Base-by-base conservation (phyloP, 2,113 vertebrate genomes). In the Indicator indicator region DNA sequence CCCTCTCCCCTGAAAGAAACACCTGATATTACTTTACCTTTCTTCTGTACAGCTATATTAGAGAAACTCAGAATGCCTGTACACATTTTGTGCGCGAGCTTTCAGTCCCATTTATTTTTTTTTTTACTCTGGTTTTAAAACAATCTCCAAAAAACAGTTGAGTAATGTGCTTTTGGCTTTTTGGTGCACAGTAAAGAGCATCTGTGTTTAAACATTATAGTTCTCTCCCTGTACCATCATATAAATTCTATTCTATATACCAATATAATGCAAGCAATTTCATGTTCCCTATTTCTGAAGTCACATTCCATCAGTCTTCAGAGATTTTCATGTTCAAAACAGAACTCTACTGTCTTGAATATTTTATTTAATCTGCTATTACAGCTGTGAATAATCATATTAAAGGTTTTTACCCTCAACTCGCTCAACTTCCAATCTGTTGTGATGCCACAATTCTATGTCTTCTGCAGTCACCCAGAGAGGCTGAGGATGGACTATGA, bases 401-500 rank as follows among this genome's bases (percentile, higher is more conserved):
- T 72, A 89, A 89, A 96, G 89, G 30, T 32, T 75, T 95, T 96
- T 95, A 94, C 93, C 93, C 92, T 92, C 81, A 82, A 93, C 79
- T 94, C 2, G 73, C 90, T 93, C 94, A 90, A 95, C 71, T 95
- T 97, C 91, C 89, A 94, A 89, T 91, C 85, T 85, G 52, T 36
- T 94, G 94, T 87, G 91, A 88, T 76, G 82, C 36, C 93, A 95
- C 89, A 95, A 94, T 85, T 91, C 81, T 94, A 92, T 58, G 91
- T 92, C 82, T 92, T 94, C 94, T 92, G 89, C 84, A 90, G 93
- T 89, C 95, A 94, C 74, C 59, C 81, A 95, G 83, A 93, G n/a
- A 94, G 68, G 91, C 75, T 96, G 94, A 92, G 46, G 89, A 91
- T 19, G 84, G 79, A 87, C 84, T 96, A 96, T 16, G 79, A 96